Evolutionary conservation across 2,888 invertebrate species (phyloP), one percentile per base, ranked within the genome.

Genomic region (Syritta pipiens): DNA sequence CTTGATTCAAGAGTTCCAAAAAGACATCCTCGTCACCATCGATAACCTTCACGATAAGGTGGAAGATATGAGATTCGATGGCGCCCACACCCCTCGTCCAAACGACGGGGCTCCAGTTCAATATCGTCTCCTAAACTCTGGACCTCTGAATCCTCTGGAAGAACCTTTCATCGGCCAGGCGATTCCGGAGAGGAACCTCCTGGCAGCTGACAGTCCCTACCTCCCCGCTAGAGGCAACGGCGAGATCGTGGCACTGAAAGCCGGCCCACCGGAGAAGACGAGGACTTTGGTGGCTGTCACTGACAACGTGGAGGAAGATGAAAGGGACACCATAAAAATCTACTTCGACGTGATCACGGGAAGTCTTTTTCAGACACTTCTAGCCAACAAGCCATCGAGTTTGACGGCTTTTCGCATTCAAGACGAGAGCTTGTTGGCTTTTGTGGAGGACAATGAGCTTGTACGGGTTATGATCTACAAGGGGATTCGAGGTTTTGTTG

Each of bases 301-400:
- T 1, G 46, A 81, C 0, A 69, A 82, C 32, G 17, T 77, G 0
- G 26, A 74, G 19, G 48, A 40, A 0, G 65, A 67, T 5, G 65
- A 79, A 22, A 76, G 86, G 30, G 88, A 89, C 82, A 84, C 86
- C 28, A 87, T 90, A 19, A 83, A 89, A 88, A 87, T 91, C 55
- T 90, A 90, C 82, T 86, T 89, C 76, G 88, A 91, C 83, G 84
- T 88, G 1, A 82, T 86, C 4, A 85, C 84, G 9, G 90, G 89
- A 1, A 88, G 87, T 46, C 82, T 92, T 12, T 89, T 90, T 79
- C 92, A 92, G 81, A 90, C 90, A 49, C 87, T 93, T 57, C 82
- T 86, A 3, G 87, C 90, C 0, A 86, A 86, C 3, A 89, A 88
- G 69, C 91, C 92, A 3, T 88, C 89, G 10, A 90, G 89, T 1